Evolutionary conservation across 2,888 invertebrate genomes (phyloP).

Genomic region (Neoscelio sp.): DNA sequence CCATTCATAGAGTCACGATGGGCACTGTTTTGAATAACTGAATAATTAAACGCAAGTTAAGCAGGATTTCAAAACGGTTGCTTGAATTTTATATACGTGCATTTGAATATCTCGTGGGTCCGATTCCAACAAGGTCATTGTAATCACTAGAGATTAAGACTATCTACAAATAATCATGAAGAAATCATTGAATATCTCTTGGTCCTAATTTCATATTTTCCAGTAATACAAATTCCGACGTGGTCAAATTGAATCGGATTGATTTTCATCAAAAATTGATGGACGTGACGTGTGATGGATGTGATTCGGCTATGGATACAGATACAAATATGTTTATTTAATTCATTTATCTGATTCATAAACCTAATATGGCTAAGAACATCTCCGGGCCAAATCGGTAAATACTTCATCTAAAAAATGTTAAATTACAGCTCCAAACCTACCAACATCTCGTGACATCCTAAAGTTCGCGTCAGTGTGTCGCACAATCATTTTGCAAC

Average conservation of each 20-base stretch:
- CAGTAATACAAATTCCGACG: too few species aligned
- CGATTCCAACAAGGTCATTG: slow-evolving; percentile 43
- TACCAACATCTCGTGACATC: slow-evolving; percentile 21
- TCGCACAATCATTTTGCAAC: slow-evolving; percentile 47
- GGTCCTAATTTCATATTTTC: too few species aligned
- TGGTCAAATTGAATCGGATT: too few species aligned
- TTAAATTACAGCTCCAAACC: slow-evolving; percentile 38
- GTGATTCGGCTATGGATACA: too few species aligned
- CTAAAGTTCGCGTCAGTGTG: slow-evolving; percentile 24
- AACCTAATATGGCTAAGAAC: slow-evolving; percentile 35
- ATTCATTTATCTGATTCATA: too few species aligned
- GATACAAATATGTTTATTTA: too few species aligned
- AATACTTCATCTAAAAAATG: slow-evolving; percentile 53
- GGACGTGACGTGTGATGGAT: too few species aligned
- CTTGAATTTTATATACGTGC: slow-evolving; percentile 63
- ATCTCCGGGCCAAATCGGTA: slow-evolving; percentile 37
- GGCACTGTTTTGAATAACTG: slow-evolving; percentile 64
- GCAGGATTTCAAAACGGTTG: slow-evolving; percentile 60
- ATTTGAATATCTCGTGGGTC: slow-evolving; percentile 55
- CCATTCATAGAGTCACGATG: slow-evolving; percentile 55
- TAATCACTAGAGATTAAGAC: slow-evolving; percentile 52
- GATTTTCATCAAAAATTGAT: too few species aligned
- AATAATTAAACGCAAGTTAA: slow-evolving; percentile 64
- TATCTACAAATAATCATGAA: slow-evolving; percentile 36
- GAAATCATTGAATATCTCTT: too few species aligned